Base-by-base conservation (phyloP, 1,140 invertebrate genomes). In the Theocolax elegans region DNA sequence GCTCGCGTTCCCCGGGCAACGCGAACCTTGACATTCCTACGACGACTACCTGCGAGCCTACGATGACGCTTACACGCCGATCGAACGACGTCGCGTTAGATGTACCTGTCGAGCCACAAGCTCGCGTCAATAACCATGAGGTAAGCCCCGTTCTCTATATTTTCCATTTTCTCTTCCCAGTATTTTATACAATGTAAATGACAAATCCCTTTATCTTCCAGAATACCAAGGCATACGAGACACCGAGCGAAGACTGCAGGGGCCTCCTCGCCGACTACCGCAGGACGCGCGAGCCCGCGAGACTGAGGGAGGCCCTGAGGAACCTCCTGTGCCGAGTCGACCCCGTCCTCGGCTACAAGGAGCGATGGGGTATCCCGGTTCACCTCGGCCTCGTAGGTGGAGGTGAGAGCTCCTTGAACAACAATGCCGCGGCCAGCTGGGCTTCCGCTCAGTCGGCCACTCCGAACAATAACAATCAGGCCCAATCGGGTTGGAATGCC, bases 381-480 rank as follows among this genome's bases (percentile, higher is more conserved):
- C 81, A 86, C 31, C 78, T 92, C 69, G 87, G 91, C 62, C 85
- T 94, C n/a, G 85, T 87, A 48, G 93, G 93, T 49, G 92, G 93
- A 25, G 93, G 92, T 40, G 92, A 94, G 80, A 93, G 90, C 81
- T 92, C 92, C 23, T 87, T 93, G 53, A 93, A 92, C 79, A 91
- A 89, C 74, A 89, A 89, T 60, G 82, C 80, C 62, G 89, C 90
- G 42, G 85, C 89, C n/a, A 91, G 91, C 68, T 93, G 92, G 92
- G 92, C 91, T 48, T 89, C 91, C 53, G 89, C 90, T 44, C 90
- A 91, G 73, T 86, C 89, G 65, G 89, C 89, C 77, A 87, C 87
- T 74, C 81, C 88, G 64, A 88, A 86, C 78, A 88, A 88, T 71
- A 91, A 90, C 78, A 92, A 91, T 75, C 85, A 75, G 21, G 82